A percentile compares a stretch with the other conserved stretches of the same genome.
These are phyloP conservation scores for Drosophila sp. DNA, from an alignment of 1,140 invertebrate species.

Conservation along the genomic window DNA sequence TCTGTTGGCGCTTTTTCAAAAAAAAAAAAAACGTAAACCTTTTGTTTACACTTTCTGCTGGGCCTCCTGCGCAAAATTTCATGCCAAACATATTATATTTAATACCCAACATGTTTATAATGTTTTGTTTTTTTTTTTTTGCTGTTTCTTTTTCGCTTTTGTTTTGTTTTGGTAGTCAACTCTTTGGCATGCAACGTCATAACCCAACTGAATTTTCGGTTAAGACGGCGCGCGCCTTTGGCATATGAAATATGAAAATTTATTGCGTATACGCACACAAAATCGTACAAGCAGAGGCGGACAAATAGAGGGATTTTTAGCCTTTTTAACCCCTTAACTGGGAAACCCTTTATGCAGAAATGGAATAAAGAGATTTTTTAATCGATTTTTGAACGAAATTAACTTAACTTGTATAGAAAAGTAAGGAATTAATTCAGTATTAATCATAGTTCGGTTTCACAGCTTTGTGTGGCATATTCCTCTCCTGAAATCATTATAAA, in stretches of 20 bases:
- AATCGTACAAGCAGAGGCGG: constrained; percentile 50
- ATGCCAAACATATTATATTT: constrained; percentile 50
- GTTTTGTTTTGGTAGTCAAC: constrained; percentile 30
- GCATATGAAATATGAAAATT: constrained; percentile 78
- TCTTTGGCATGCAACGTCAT: constrained; percentile 35
- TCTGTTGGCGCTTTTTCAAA: constrained; percentile 58
- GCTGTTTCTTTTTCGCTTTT: constrained; percentile 6
- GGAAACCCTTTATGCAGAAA: not conserved
- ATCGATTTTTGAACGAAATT: no score
- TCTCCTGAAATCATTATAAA: no score
- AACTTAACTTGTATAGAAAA: no score
- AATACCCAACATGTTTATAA: constrained; percentile 56
- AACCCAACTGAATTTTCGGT: constrained; percentile 38
- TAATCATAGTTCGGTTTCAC: no score
- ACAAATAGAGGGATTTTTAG: constrained; percentile 36
- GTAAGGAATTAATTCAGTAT: no score
- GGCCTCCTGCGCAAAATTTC: constrained; percentile 42
- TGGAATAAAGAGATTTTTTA: no score
- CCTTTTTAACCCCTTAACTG: not conserved
- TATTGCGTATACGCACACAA: constrained; percentile 71
- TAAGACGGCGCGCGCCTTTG: constrained; percentile 34
- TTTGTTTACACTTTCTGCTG: constrained; percentile 62
- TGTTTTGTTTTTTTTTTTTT: constrained; percentile 11
- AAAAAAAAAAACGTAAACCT: constrained; percentile 14
- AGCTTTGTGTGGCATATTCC: no score